Evolutionary conservation across 2,113 vertebrate genomes (phyloP).

Genomic region (Onychorhynchus coronatus): DNA sequence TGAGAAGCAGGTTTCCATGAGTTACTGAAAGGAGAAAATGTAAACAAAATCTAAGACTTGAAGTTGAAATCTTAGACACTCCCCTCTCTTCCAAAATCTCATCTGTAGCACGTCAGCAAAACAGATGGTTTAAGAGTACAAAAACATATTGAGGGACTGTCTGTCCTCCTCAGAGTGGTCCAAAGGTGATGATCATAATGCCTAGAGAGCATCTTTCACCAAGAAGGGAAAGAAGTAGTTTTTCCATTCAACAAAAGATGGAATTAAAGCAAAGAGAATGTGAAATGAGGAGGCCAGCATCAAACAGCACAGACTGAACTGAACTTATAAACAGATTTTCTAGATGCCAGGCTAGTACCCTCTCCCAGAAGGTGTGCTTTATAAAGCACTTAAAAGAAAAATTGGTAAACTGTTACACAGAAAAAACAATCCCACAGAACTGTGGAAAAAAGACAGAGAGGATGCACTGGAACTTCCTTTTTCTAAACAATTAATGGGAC

Average conservation of each 20-base stretch:
- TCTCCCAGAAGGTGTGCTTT: neutral
- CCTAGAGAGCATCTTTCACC: neutral
- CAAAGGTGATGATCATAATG: neutral
- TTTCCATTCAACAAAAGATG: neutral
- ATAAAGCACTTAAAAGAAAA: neutral
- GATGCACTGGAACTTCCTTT: neutral
- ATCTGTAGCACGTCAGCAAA: neutral
- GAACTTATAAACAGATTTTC: neutral
- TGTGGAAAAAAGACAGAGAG: neutral
- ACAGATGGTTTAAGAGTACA: neutral
- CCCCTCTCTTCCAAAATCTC: neutral
- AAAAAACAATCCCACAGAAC: neutral
- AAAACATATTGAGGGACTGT: neutral
- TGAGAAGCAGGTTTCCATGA: neutral
- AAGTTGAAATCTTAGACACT: neutral
- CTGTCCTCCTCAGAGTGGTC: neutral
- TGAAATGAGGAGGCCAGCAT: neutral
- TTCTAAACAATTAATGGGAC: neutral
- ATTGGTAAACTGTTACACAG: neutral
- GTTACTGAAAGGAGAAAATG: neutral
- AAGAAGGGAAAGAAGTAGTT: neutral
- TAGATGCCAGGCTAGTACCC: neutral
- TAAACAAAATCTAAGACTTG: neutral
- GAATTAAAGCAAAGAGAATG: conserved; percentile 15
- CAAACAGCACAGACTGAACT: neutral